Evolutionary conservation across 1,140 invertebrate species (phyloP).

Genomic region (Branchinecta lynchi): DNA sequence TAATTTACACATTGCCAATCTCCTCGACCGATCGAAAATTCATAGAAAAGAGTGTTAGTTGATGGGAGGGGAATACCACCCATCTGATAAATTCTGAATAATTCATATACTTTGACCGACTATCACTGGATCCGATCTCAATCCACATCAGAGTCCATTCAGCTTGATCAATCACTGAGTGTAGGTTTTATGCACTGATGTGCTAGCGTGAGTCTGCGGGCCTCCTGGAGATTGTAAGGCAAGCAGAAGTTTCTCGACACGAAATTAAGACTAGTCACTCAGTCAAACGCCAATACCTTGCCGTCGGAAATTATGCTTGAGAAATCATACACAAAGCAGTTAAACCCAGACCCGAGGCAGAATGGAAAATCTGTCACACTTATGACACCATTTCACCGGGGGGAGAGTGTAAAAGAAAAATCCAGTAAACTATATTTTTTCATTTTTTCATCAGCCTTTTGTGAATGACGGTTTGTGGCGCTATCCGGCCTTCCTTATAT

Average conservation of each 20-base stretch:
- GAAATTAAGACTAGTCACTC: background rate
- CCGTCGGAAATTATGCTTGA: too few species aligned
- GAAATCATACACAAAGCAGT: too few species aligned
- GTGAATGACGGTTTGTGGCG: too few species aligned
- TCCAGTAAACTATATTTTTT: too few species aligned
- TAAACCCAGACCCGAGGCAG: too few species aligned
- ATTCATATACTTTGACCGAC: constrained; percentile 9
- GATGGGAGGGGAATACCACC: constrained; percentile 8
- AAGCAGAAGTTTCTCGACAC: background rate
- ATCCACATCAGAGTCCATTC: background rate
- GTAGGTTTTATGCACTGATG: constrained; percentile 3
- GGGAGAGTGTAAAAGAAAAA: too few species aligned
- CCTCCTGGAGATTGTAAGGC: background rate
- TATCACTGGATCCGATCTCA: background rate
- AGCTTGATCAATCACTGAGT: background rate
- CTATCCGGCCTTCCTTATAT: too few species aligned
- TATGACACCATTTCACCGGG: too few species aligned
- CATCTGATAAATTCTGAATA: background rate
- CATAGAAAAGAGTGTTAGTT: constrained; percentile 9
- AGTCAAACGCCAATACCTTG: too few species aligned
- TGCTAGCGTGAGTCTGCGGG: background rate
- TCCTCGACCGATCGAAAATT: background rate
- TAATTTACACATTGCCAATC: constrained; percentile 7
- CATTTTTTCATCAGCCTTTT: too few species aligned
- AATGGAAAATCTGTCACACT: too few species aligned